phyloP scores from a whole-genome alignment of 2,113 vertebrate genomes.

The Lanius ludovicianus region DNA sequence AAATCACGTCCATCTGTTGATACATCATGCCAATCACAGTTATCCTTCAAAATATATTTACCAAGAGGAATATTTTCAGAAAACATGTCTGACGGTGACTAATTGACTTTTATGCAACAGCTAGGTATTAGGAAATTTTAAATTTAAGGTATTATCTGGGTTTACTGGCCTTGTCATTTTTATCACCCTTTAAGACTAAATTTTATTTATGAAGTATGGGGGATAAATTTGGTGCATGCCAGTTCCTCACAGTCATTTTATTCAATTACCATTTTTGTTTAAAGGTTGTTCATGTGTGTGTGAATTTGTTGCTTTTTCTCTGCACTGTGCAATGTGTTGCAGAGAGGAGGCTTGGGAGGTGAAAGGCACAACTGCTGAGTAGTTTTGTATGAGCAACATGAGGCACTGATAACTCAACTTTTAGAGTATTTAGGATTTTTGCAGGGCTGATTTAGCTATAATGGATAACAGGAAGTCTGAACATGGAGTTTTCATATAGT shows the following conservation, averaged over 20 bases:
- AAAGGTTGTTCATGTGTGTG: not conserved
- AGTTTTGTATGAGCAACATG: not conserved
- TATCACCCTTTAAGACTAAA: not conserved
- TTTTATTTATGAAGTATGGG: slow-evolving; percentile 15
- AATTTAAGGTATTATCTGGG: slow-evolving; percentile 12
- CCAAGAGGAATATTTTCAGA: not conserved
- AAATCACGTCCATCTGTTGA: not conserved
- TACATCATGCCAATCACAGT: not conserved
- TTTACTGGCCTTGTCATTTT: slow-evolving; percentile 48
- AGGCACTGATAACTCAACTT: not conserved
- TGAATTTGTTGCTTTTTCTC: not conserved
- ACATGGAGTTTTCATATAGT: not conserved
- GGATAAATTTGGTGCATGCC: not conserved
- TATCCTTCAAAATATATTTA: slow-evolving; percentile 26
- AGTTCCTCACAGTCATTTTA: not conserved
- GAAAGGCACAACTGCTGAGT: not conserved
- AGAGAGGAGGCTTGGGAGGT: not conserved
- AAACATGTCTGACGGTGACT: not conserved
- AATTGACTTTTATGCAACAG: slow-evolving; percentile 17
- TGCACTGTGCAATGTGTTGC: not conserved
- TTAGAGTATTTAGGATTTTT: not conserved
- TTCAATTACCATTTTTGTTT: slow-evolving; percentile 18
- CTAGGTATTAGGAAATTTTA: slow-evolving; percentile 13
- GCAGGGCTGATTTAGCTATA: not conserved
- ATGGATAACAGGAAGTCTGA: not conserved